Evolutionary conservation across 92 coral and sea anemone genomes (phyloP), one percentile per base, ranked within the genome.

Genomic region (Porites lobata): DNA sequence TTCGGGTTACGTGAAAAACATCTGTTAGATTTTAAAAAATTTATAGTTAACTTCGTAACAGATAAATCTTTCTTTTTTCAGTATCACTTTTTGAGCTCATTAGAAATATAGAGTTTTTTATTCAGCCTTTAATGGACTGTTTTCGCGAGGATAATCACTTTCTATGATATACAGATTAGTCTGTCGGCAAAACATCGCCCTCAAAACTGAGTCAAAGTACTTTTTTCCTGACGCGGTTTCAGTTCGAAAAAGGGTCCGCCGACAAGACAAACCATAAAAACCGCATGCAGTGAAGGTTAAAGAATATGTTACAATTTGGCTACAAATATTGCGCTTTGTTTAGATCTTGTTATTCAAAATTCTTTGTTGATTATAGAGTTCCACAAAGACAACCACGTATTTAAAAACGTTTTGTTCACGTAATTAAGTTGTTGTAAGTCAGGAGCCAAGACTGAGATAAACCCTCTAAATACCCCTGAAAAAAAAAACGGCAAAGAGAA

Each of bases 171-270:
- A 11, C 17, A 32, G 78, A 81, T 81, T 69, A 69, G 56, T 70
- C 86, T 81, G 86, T 50, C 77, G 86, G 86, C 63, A 19, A 69
- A 63, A 58, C 77, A 81, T 53, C 76, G 7, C 66, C 69, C 85
- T 81, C 47, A 24, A 81, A 11, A 53, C 47, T 3, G 47, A 38
- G 69, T 21, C 69, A n/a, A 77, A 62, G 54, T 57, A 7, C 24
- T 6, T 12, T 61, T 77, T 77, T 22, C 52, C 13, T 54, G 52
- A 20, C 13, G 1, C 32, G 17, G 10, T 22, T 21, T 58, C 50
- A 9, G 19, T 12, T 15, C 3, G 43, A 70, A 19, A 11, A 2
- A 70, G 6, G 38, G 52, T 38, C 47, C 47, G 47, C 47, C 47
- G 47, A 38, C 47, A 38, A 38, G 47, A 38, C 47, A 38, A 38